Conservation (phyloP, 2,797 vertebrate species). For the Prunella strophiata region DNA sequence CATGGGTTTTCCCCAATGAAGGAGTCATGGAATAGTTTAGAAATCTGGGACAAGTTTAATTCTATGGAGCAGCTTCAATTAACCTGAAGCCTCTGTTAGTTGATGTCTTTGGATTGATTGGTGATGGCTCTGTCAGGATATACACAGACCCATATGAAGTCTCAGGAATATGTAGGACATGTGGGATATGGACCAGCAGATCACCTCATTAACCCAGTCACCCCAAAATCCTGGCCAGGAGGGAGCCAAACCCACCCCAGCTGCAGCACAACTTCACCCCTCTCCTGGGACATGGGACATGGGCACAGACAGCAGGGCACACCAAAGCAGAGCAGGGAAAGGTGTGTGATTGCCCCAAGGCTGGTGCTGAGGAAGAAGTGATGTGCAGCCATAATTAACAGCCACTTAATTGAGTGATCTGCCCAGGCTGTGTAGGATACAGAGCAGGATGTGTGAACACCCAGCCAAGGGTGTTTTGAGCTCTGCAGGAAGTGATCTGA, state of each 20-base stretch:
- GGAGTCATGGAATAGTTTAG: not conserved
- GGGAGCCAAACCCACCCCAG: not conserved
- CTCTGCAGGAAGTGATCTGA: not conserved
- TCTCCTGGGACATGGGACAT: accelerated
- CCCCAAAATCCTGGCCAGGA: not conserved
- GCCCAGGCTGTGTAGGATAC: not conserved
- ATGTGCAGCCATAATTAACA: accelerated
- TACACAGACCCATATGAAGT: not conserved
- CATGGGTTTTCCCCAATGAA: not conserved
- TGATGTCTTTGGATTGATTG: not conserved
- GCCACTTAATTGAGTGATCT: not conserved
- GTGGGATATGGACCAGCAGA: not conserved
- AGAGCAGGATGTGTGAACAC: not conserved
- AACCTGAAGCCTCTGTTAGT: not conserved
- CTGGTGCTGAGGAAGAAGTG: not conserved
- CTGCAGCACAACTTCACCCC: not conserved
- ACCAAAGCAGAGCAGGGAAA: not conserved
- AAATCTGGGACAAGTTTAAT: not conserved
- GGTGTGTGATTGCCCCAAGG: not conserved
- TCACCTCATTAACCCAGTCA: not conserved
- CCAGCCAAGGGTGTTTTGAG: not conserved
- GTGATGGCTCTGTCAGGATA: not conserved
- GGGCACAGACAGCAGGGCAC: not conserved
- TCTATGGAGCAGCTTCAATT: not conserved
- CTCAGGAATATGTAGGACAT: not conserved